Evolutionary conservation across 1,140 invertebrate species (phyloP).

Genomic region (Zaprionus capensis): DNA sequence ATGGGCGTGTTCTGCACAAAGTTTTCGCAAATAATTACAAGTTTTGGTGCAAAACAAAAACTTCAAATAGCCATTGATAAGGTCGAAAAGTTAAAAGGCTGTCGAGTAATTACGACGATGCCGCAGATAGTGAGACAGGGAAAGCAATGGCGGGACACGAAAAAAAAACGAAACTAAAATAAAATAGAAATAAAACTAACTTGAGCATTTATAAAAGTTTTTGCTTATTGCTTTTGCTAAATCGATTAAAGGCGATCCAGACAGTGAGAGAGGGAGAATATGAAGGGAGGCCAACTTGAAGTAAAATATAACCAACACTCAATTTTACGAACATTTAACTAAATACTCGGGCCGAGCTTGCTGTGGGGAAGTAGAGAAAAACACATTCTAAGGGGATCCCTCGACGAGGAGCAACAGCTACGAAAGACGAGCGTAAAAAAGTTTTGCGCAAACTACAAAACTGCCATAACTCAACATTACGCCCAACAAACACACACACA

Average conservation of each 20-base stretch:
- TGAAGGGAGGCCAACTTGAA: conserved; percentile 32
- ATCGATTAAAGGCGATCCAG: conserved; percentile 69
- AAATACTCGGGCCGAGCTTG: conserved; percentile 58
- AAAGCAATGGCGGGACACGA: conserved; percentile 1
- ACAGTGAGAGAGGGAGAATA: background rate
- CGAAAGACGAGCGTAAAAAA: conserved; percentile 66
- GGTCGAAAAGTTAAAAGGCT: conserved; percentile 70
- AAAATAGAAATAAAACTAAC: conserved; percentile 62
- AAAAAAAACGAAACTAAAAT: conserved; percentile 7
- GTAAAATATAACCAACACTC: conserved; percentile 75
- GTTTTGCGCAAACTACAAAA: conserved; percentile 77
- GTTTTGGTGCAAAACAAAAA: conserved; percentile 27
- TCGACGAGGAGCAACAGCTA: conserved; percentile 35
- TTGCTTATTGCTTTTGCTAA: conserved; percentile 74
- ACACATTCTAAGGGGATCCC: background rate
- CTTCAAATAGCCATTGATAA: conserved; percentile 55
- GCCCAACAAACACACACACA: conserved; percentile 44
- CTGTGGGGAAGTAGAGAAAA: background rate
- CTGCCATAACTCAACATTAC: conserved; percentile 83
- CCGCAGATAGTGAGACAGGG: conserved; percentile 8
- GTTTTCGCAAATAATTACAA: conserved; percentile 57
- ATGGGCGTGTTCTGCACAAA: conserved; percentile 13
- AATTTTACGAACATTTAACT: conserved; percentile 82
- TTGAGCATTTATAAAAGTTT: conserved; percentile 74
- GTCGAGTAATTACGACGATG: conserved; percentile 62